Evolutionary conservation across 1,140 invertebrate species (phyloP), one percentile per base, ranked within the genome.

Genomic region (Neodiprion fabricii): DNA sequence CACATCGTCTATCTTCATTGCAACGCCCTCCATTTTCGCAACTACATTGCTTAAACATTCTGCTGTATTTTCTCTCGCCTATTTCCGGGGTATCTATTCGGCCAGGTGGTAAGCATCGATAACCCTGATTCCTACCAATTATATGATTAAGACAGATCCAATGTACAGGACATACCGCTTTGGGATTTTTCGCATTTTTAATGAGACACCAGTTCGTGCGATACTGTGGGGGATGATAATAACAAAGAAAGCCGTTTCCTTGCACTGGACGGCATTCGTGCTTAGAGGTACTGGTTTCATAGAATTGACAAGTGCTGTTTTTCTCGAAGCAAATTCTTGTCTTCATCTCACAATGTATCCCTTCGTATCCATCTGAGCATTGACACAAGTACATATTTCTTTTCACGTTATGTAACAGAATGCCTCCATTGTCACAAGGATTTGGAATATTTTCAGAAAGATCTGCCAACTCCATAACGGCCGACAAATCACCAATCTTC

Each of bases 171-270:
- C 67, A 69, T 11, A 0, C n/a, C 0, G 53, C 53, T 61, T 61
- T 3, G n/a, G 11, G 53, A 61, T 21, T 69, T 12, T 69, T 11
- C 40, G 3, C 23, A 69, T 69, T 69, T 23, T 14, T 11, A 11
- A 7, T 5, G 21, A 14, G 17, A 47, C 67, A 69, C 67, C 67
- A 69, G n/a, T 47, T 21, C 21, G 17, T 69, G 7, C 23, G 14
- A 69, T 12, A 21, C 17, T 69, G 17, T 23, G 53, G 53, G 5
- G 53, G 53, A 61, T 69, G 11, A 17, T 69, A 23, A 23, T 69
- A 69, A 69, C 67, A 69, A 12, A 47, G 11, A 23, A 69, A 69
- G 5, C 67, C 67, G 21, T 69, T 69, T 69, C 67, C 67, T 69
- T 69, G 67, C 17, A 69, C 40, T 0, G 67, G 4, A 23, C 17